Evolutionary conservation across 1,140 invertebrate species (phyloP).

Genomic region (Galleria mellonella): DNA sequence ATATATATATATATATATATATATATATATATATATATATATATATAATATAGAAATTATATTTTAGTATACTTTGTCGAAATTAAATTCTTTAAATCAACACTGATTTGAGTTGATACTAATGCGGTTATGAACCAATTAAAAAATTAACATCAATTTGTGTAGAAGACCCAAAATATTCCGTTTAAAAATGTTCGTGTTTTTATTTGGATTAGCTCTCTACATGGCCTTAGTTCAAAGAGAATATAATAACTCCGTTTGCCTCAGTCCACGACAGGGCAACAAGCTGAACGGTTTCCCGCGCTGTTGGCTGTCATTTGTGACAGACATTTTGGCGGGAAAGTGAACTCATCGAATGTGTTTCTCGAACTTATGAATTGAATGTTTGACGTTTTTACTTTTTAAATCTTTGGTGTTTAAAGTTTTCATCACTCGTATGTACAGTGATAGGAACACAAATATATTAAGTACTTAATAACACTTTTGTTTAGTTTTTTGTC

Average conservation of each 20-base stretch:
- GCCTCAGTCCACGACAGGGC: slow-evolving; percentile 3
- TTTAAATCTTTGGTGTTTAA: background rate
- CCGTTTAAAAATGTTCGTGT: background rate
- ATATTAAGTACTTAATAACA: background rate
- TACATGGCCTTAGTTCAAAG: background rate
- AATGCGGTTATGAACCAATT: too few relatives aligned
- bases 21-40: too few relatives aligned
- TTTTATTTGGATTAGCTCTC: slow-evolving; percentile 6
- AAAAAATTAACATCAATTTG: too few relatives aligned
- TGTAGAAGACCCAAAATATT: too few relatives aligned
- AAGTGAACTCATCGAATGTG: background rate
- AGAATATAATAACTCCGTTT: too few relatives aligned
- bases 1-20: too few relatives aligned
- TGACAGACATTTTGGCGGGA: slow-evolving; percentile 7
- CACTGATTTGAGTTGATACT: too few relatives aligned
- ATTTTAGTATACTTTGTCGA: too few relatives aligned
- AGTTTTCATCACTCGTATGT: background rate
- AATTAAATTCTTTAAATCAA: too few relatives aligned
- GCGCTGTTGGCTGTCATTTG: slow-evolving; percentile 2
- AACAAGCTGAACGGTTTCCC: slow-evolving; percentile 6
- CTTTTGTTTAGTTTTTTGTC: slow-evolving; percentile 7
- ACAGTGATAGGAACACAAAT: background rate
- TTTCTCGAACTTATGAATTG: too few relatives aligned
- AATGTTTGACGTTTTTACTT: background rate
- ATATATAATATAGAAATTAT: too few relatives aligned